Evolutionary conservation across 92 coral and sea anemone genomes (phyloP).

Genomic region (Zoanthus gigantus): DNA sequence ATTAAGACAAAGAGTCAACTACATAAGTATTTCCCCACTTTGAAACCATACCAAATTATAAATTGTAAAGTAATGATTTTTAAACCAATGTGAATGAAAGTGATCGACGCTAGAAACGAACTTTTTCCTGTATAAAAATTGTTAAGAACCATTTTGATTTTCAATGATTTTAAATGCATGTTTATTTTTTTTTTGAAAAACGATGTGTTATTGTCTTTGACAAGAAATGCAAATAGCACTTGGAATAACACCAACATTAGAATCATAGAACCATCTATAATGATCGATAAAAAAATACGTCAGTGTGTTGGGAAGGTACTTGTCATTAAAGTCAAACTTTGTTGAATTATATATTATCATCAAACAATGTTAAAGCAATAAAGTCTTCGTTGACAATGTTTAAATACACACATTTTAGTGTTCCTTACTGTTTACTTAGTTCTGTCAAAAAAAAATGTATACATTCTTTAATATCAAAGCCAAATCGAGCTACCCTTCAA

Average conservation of each 20-base stretch:
- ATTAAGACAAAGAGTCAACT: not conserved
- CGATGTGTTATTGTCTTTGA: constrained; percentile 44
- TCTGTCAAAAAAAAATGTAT: too few relatives aligned
- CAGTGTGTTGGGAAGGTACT: not conserved
- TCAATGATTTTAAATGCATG: not conserved
- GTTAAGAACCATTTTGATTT: too few relatives aligned
- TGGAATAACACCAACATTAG: constrained; percentile 11
- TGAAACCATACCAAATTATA: not conserved
- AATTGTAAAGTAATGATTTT: not conserved
- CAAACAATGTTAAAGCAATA: too few relatives aligned
- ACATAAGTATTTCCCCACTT: not conserved
- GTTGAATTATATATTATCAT: too few relatives aligned
- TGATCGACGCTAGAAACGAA: too few relatives aligned
- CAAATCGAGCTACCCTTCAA: too few relatives aligned
- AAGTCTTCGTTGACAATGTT: too few relatives aligned
- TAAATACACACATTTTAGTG: too few relatives aligned
- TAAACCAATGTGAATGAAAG: too few relatives aligned
- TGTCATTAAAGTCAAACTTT: not conserved
- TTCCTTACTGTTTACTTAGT: too few relatives aligned
- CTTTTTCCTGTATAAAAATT: too few relatives aligned
- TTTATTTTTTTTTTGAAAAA: not conserved
- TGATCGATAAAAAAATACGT: not conserved
- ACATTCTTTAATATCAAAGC: too few relatives aligned
- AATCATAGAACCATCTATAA: not conserved
- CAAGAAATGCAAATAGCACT: constrained; percentile 51